Base-by-base conservation (phyloP, 1,140 invertebrate genomes). In the Aricia agestis region DNA sequence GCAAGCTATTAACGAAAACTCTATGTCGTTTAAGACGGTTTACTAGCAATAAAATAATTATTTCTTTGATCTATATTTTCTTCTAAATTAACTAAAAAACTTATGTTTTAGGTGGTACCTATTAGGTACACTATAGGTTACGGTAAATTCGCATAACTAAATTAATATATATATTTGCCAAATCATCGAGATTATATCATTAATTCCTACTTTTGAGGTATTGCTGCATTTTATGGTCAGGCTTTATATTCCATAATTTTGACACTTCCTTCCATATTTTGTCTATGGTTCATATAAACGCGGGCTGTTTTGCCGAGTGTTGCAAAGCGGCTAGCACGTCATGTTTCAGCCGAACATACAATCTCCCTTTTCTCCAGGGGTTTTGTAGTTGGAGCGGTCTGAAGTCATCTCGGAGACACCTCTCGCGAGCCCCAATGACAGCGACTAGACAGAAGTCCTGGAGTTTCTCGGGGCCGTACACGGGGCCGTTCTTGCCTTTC, bases 381-480 rank as follows among this genome's bases (percentile, higher is more conserved):
- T 98, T 98, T 82, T 99, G 97, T 31, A 99, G 90, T 77, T 98
- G 95, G 2, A 99, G 91, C 0, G 97, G 97, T 78, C 97, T 96
- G 83, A 98, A 99, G 84, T 99, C 98, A 78, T 99, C 98, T 11
- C 97, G 92, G 1, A 99, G 92, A 83, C 98, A 98, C 65, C 97
- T 92, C 84, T 99, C 98, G 10, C 98, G 90, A 0, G 97, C 97
- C 1, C 98, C 98, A 65, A 99, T 98, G 15, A 98, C 97, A 0
- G 97, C 97, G 0, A 99, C 98, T 17, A 99, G 92, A 86, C 98
- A 99, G 84, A 98, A 99, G 79, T 98, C 97, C 19, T 94, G 93
- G 68, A 97, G 89, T 83, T 95, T 95, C 61, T 97, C 95, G 0
- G 95, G 93, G 0, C 94, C 93, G 81, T 98, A 98, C 19, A 97